Evolutionary conservation across 2,797 vertebrate species (phyloP).

Genomic region (Pseudomugil tenellus): DNA sequence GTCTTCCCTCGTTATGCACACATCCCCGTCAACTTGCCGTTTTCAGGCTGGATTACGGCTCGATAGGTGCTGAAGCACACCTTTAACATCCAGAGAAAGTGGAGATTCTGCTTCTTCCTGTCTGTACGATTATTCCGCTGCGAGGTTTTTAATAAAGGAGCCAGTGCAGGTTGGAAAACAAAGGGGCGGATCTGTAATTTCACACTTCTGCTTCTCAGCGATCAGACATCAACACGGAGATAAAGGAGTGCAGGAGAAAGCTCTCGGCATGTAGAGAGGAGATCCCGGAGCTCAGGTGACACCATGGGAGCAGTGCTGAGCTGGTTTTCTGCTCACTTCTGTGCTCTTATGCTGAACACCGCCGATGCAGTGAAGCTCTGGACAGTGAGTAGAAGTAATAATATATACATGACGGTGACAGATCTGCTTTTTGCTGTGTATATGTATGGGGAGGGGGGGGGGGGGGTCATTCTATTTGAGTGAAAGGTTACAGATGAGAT

Average conservation of each 20-base stretch:
- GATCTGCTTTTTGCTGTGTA: too few relatives aligned
- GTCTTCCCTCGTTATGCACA: constrained; percentile 58
- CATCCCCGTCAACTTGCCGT: constrained; percentile 54
- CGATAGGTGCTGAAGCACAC: neutral
- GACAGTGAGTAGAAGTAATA: constrained; percentile 63
- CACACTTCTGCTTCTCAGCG: constrained; percentile 20
- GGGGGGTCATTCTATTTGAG: too few relatives aligned
- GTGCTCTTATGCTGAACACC: constrained; percentile 49
- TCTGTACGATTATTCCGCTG: neutral
- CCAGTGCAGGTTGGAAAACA: constrained; percentile 26
- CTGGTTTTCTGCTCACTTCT: constrained; percentile 61
- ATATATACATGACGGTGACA: too few relatives aligned
- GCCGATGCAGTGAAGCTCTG: constrained; percentile 33
- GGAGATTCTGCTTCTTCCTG: neutral
- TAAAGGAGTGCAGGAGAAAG: constrained; percentile 3
- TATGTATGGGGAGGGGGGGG: too few relatives aligned
- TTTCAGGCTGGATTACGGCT: constrained; percentile 56
- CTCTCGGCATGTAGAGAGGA: neutral
- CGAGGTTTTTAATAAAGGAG: constrained; percentile 1
- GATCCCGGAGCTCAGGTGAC: constrained; percentile 9
- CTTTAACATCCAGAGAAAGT: neutral
- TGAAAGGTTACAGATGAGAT: too few relatives aligned
- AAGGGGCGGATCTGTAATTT: constrained; percentile 36
- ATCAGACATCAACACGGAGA: constrained; percentile 46
- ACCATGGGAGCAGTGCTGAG: constrained; percentile 73